These are phyloP conservation scores for Cistogaster globosa DNA, from an alignment of 2,888 invertebrate species.

Conservation along the genomic window DNA sequence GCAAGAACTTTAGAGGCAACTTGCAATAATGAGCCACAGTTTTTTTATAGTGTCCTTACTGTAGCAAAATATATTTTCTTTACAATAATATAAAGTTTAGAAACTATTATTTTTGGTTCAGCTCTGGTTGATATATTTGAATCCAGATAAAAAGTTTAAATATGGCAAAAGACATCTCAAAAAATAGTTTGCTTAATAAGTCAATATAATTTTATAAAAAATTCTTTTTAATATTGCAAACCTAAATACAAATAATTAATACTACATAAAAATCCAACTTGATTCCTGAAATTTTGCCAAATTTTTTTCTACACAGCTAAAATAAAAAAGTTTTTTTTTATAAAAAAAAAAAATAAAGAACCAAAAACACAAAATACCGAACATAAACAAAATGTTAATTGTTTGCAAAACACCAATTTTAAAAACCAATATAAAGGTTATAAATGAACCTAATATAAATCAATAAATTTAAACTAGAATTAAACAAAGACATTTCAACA, in stretches of 20 bases:
- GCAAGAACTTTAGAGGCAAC: no score
- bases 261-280: constrained; percentile 66
- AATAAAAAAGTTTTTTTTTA: constrained; percentile 45
- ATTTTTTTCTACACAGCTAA: constrained; percentile 72
- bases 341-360: constrained; percentile 51
- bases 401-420: constrained; percentile 75
- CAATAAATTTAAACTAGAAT: constrained; percentile 41
- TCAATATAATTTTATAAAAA: not conserved
- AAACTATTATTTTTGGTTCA: not conserved
- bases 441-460: constrained; percentile 55
- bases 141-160: not conserved
- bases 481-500: constrained; percentile 44
- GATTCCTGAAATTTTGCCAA: constrained; percentile 75
- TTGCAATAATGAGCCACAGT: no score
- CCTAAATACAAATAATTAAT: constrained; percentile 36
- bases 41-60: no score
- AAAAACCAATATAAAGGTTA: constrained; percentile 41
- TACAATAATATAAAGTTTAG: not conserved
- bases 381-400: constrained; percentile 73
- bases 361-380: constrained; percentile 53
- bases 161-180: not conserved
- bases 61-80: not conserved
- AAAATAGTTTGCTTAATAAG: not conserved
- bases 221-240: not conserved
- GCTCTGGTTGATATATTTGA: not conserved